Evolutionary conservation across 2,888 invertebrate species (phyloP).

Genomic region (Amblyjoppa proteus): DNA sequence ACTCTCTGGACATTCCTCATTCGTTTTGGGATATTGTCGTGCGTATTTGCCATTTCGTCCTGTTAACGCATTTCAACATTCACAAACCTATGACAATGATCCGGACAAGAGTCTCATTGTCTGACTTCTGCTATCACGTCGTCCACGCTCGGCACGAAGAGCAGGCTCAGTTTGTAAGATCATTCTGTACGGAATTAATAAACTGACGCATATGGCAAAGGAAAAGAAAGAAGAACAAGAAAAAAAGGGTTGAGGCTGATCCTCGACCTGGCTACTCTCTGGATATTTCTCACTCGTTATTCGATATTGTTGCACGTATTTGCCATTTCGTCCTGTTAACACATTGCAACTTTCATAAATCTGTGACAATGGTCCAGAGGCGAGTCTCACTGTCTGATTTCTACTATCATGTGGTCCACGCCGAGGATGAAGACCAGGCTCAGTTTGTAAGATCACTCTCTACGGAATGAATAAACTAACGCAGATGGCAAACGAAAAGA

Average conservation of each 20-base stretch:
- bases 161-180: neutral
- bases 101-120: too few species aligned
- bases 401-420: too few species aligned
- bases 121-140: too few species aligned
- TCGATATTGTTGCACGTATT: neutral
- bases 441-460: constrained; percentile 1
- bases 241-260: constrained; percentile 39
- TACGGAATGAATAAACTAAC: constrained; percentile 36
- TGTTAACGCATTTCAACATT: neutral
- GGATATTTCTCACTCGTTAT: neutral
- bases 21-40: neutral
- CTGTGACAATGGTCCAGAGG: too few species aligned
- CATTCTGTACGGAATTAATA: constrained; percentile 18
- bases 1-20: neutral
- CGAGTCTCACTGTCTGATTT: too few species aligned
- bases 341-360: too few species aligned
- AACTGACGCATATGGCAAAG: constrained; percentile 18
- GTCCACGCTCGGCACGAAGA: too few species aligned
- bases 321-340: neutral
- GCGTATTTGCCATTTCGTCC: neutral
- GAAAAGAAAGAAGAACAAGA: neutral
- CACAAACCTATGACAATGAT: too few species aligned
- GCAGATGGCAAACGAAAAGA: constrained; percentile 6
- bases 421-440: too few species aligned
- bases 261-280: constrained; percentile 34